phyloP scores from a whole-genome alignment of 2,888 invertebrate genomes.

The Pelosia muscerda region DNA sequence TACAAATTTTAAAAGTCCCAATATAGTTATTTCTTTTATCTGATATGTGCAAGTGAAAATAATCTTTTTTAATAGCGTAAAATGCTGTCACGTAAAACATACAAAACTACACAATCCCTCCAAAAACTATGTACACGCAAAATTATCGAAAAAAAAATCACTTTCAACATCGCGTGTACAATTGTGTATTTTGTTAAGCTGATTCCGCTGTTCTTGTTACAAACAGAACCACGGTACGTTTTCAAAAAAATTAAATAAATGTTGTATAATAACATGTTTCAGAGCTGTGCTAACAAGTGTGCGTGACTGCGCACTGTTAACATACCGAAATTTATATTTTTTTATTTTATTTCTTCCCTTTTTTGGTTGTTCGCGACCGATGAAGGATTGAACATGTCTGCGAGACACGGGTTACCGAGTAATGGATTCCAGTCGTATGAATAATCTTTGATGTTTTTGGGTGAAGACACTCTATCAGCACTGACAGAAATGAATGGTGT shows the following conservation, averaged over 20 bases:
- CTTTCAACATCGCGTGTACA: slow-evolving; percentile 67
- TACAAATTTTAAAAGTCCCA: not conserved
- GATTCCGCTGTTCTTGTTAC: slow-evolving; percentile 62
- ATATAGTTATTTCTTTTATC: not conserved
- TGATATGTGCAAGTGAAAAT: not conserved
- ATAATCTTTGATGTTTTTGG: slow-evolving; percentile 55
- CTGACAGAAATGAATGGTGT: slow-evolving; percentile 51
- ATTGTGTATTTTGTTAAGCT: slow-evolving; percentile 76
- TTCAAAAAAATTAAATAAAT: slow-evolving; percentile 82
- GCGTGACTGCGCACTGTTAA: slow-evolving; percentile 84
- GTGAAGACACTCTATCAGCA: slow-evolving; percentile 54
- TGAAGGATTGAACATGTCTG: slow-evolving; percentile 72
- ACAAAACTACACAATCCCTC: slow-evolving; percentile 36
- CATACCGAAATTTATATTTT: slow-evolving; percentile 68
- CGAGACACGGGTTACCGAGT: slow-evolving; percentile 63
- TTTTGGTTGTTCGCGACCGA: slow-evolving; percentile 58
- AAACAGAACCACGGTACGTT: slow-evolving; percentile 62
- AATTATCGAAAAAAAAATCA: slow-evolving; percentile 52
- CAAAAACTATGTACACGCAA: slow-evolving; percentile 25
- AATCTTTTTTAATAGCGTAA: not conserved
- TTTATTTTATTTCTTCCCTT: slow-evolving; percentile 52
- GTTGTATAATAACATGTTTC: slow-evolving; percentile 81
- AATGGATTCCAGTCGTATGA: slow-evolving; percentile 67
- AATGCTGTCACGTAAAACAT: slow-evolving; percentile 5
- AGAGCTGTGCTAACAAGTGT: slow-evolving; percentile 74